These are phyloP conservation scores for Poecilia velifera DNA, from an alignment of 2,797 vertebrate species.

Conservation along the genomic window DNA sequence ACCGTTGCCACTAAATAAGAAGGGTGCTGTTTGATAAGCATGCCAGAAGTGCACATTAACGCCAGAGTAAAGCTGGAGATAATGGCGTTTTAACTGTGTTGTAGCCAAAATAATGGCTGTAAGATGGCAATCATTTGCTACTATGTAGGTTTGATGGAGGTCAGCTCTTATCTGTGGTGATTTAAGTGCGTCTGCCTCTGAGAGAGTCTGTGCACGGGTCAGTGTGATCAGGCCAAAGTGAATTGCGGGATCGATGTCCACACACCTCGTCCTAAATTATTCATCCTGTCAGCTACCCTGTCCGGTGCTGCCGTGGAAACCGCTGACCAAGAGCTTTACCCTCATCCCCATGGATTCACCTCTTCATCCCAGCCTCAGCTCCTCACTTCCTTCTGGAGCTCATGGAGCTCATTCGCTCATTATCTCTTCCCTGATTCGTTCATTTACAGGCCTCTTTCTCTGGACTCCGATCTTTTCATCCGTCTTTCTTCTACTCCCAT, in stretches of 20 bases:
- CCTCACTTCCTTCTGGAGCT: slow-evolving; percentile 55
- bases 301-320: slow-evolving; percentile 75
- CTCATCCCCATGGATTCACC: slow-evolving; percentile 73
- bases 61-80: slow-evolving; percentile 2
- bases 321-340: slow-evolving; percentile 80
- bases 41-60: neutral
- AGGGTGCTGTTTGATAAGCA: neutral
- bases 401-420: slow-evolving; percentile 52
- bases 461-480: slow-evolving; percentile 61
- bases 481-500: slow-evolving; percentile 59
- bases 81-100: neutral
- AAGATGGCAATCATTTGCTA: slow-evolving; percentile 22
- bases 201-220: slow-evolving; percentile 51
- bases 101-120: slow-evolving; percentile 5
- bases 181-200: slow-evolving; percentile 26
- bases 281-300: slow-evolving; percentile 80
- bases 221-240: slow-evolving; percentile 72
- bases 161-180: slow-evolving; percentile 42
- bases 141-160: slow-evolving; percentile 29
- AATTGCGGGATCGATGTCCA: slow-evolving; percentile 79
- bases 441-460: slow-evolving; percentile 51
- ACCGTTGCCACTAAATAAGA: neutral
- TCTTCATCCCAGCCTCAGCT: slow-evolving; percentile 66
- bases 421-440: slow-evolving; percentile 60
- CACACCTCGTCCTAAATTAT: slow-evolving; percentile 81